phyloP scores from a whole-genome alignment of 2,113 vertebrate genomes.

The Kryptolebias marmoratus region DNA sequence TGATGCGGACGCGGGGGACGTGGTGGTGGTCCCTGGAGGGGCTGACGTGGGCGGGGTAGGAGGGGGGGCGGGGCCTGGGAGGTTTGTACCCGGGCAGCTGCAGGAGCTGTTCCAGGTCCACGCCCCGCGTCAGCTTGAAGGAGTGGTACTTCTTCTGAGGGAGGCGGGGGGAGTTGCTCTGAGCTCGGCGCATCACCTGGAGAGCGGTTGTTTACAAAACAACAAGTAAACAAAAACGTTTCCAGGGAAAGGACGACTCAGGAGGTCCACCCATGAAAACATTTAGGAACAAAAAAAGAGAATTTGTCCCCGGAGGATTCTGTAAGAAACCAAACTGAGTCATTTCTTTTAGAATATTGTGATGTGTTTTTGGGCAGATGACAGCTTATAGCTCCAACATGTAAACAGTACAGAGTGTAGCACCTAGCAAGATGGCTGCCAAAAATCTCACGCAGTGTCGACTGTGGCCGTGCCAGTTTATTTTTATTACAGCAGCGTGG shows the following conservation, averaged over 20 bases:
- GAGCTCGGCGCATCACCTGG: constrained; percentile 80
- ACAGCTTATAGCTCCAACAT: too few relatives aligned
- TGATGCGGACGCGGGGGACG: constrained; percentile 73
- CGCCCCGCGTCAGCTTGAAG: constrained; percentile 67
- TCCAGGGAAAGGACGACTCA: too few relatives aligned
- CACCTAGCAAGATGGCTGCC: too few relatives aligned
- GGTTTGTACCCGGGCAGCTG: constrained; percentile 66
- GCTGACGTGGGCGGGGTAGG: constrained; percentile 71
- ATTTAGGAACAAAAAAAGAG: too few relatives aligned
- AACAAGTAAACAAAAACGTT: background rate
- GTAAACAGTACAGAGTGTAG: too few relatives aligned
- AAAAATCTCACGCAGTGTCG: too few relatives aligned
- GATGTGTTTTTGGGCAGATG: too few relatives aligned
- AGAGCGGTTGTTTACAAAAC: constrained; percentile 25
- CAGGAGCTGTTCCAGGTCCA: constrained; percentile 57
- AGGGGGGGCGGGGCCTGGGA: constrained; percentile 57
- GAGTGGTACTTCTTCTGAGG: constrained; percentile 77
- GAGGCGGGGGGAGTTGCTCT: constrained; percentile 84
- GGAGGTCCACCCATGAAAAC: background rate
- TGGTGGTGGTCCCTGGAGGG: constrained; percentile 53
- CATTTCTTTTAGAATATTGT: too few relatives aligned
- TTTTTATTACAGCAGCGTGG: too few relatives aligned
- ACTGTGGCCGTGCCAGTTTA: too few relatives aligned
- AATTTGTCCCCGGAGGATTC: too few relatives aligned
- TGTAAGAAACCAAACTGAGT: too few relatives aligned